Conservation (phyloP, 1,140 invertebrate species). For the Zaprionus ghesquierei region DNA sequence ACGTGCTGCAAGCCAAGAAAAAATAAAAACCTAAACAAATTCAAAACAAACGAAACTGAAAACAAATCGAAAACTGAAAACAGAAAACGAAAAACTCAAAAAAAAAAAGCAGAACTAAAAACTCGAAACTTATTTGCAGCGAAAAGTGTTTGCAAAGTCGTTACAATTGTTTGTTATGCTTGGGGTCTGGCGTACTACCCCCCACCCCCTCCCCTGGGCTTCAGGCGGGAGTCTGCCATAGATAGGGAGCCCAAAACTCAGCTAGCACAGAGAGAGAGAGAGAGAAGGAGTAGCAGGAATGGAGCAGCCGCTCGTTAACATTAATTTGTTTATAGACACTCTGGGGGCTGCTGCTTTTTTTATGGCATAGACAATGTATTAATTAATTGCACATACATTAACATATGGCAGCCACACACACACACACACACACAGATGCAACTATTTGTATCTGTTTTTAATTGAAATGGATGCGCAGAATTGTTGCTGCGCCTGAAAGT, state of each 20-base stretch:
- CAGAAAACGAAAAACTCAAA: neutral
- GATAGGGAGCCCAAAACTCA: neutral
- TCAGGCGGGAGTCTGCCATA: neutral
- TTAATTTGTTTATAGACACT: constrained; percentile 1
- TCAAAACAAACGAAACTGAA: constrained; percentile 11
- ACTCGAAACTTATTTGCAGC: neutral
- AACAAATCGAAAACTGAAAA: neutral
- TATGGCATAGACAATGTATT: constrained; percentile 3
- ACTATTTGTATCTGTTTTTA: neutral
- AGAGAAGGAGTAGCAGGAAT: too few relatives aligned
- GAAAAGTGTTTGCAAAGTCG: constrained; percentile 1
- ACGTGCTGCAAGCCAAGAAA: constrained; percentile 8
- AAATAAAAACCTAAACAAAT: neutral
- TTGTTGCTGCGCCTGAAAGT: constrained; percentile 13
- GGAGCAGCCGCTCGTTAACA: neutral
- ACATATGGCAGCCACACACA: neutral
- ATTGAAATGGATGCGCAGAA: neutral
- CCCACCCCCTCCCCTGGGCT: too few relatives aligned
- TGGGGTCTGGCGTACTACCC: neutral
- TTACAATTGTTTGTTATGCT: constrained; percentile 4
- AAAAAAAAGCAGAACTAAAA: neutral
- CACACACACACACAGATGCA: neutral
- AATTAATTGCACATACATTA: neutral
- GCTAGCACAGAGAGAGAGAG: neutral
- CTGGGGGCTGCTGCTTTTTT: constrained; percentile 6